Percentiles rank a stretch among this genome's conserved stretches.
phyloP scores from a whole-genome alignment of 2,113 vertebrate genomes.

The Thunnus thynnus region DNA sequence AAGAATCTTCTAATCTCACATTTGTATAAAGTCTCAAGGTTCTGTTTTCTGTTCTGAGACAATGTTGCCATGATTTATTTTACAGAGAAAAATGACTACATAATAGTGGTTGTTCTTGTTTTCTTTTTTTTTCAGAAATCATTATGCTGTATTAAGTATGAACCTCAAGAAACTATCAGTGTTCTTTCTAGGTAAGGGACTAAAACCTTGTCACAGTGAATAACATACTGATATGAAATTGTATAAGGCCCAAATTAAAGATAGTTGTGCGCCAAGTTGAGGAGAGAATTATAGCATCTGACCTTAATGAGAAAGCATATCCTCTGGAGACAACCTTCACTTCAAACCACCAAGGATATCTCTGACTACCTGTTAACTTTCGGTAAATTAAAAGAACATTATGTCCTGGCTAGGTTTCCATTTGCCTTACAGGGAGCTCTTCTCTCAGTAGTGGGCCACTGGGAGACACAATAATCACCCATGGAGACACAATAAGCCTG shows the following conservation, averaged over 20 bases:
- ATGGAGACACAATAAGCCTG: constrained; percentile 55
- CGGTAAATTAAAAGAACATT: constrained; percentile 58
- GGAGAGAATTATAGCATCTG: constrained; percentile 57
- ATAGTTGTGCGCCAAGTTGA: constrained; percentile 32
- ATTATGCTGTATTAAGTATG: neutral
- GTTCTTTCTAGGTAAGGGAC: constrained; percentile 1
- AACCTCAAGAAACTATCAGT: neutral
- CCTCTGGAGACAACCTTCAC: constrained; percentile 50
- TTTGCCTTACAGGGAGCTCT: constrained; percentile 52
- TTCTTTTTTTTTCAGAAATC: constrained; percentile 2
- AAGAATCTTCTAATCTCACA: constrained; percentile 63
- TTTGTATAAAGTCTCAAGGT: constrained; percentile 53
- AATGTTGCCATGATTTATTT: neutral
- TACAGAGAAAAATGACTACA: neutral
- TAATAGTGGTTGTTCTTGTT: neutral
- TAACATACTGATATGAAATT: constrained; percentile 33
- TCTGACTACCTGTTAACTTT: constrained; percentile 53
- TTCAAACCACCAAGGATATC: constrained; percentile 49
- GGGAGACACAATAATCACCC: constrained; percentile 72
- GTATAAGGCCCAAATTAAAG: constrained; percentile 48
- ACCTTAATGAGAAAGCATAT: constrained; percentile 58
- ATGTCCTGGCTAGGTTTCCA: constrained; percentile 37
- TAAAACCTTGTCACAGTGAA: constrained; percentile 28
- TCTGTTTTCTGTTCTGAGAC: constrained; percentile 23
- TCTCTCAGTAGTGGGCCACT: constrained; percentile 46